Conservation (phyloP, 2,888 invertebrate species). For the Callimorpha dominula region DNA sequence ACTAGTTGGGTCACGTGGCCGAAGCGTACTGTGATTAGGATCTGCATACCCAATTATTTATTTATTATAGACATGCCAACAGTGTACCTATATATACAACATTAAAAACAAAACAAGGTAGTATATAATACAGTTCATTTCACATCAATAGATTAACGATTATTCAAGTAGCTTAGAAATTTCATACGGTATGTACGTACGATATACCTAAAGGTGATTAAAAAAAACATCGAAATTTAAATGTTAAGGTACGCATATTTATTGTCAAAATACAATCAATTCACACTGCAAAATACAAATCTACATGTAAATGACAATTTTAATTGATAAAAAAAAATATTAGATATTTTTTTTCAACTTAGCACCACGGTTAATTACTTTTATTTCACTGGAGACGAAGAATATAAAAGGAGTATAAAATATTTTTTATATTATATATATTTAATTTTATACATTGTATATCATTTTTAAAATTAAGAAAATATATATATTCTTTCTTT, state of each 20-base stretch:
- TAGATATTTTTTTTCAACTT: constrained; percentile 58
- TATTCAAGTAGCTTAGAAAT: too few relatives aligned
- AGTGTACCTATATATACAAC: too few relatives aligned
- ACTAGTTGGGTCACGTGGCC: too few relatives aligned
- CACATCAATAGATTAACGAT: too few relatives aligned
- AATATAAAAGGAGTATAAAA: background rate
- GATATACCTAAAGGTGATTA: constrained; percentile 5
- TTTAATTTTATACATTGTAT: constrained; percentile 1
- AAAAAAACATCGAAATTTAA: constrained; percentile 47
- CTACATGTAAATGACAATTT: constrained; percentile 55
- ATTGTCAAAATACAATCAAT: constrained; percentile 69
- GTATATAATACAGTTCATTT: too few relatives aligned
- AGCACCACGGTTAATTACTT: constrained; percentile 67
- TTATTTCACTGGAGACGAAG: constrained; percentile 41
- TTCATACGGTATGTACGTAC: too few relatives aligned
- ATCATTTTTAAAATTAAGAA: background rate
- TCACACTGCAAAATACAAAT: constrained; percentile 68
- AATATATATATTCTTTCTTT: background rate
- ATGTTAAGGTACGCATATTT: constrained; percentile 79
- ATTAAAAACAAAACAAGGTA: too few relatives aligned
- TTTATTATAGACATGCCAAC: too few relatives aligned
- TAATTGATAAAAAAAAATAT: constrained; percentile 58
- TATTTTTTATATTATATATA: background rate
- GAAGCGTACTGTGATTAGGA: too few relatives aligned
- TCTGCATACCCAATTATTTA: too few relatives aligned